These are phyloP conservation scores for Origma solitaria DNA, from an alignment of 2,113 vertebrate genomes.

Conservation along the genomic window DNA sequence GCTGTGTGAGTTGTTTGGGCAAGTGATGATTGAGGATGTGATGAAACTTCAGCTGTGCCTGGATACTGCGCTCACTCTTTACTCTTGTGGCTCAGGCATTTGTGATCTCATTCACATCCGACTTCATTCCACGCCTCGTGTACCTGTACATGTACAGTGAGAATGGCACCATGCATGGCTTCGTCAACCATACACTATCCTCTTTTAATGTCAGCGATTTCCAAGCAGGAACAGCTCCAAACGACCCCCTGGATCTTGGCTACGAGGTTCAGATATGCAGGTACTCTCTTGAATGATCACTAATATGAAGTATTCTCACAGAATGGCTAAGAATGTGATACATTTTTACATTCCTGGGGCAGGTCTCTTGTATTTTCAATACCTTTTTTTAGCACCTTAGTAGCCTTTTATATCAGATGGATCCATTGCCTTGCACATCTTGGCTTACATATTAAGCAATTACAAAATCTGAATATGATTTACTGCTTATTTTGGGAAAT, in stretches of 20 bases:
- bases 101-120: conserved; percentile 97
- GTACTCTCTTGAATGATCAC: conserved; percentile 59
- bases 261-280: conserved; percentile 89
- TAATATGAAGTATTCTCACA: background rate
- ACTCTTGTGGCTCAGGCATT: conserved; percentile 82
- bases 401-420: background rate
- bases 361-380: background rate
- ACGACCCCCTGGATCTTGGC: conserved; percentile 78
- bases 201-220: conserved; percentile 96
- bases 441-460: background rate
- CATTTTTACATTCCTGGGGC: background rate
- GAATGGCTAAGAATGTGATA: background rate
- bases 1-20: background rate
- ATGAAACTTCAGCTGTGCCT: background rate
- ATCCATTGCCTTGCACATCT: background rate
- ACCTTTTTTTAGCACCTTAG: background rate
- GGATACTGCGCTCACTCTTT: conserved; percentile 10
- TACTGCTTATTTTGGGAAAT: background rate
- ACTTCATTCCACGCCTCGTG: conserved; percentile 97
- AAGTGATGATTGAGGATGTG: background rate
- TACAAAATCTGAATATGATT: background rate
- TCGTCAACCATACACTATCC: conserved; percentile 90
- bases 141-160: conserved; percentile 94
- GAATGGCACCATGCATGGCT: conserved; percentile 92
- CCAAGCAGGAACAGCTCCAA: conserved; percentile 81